Percentiles rank a stretch among this genome's conserved stretches.
phyloP scores from a whole-genome alignment of 2,113 vertebrate species.

The Falcunculus frontatus region DNA sequence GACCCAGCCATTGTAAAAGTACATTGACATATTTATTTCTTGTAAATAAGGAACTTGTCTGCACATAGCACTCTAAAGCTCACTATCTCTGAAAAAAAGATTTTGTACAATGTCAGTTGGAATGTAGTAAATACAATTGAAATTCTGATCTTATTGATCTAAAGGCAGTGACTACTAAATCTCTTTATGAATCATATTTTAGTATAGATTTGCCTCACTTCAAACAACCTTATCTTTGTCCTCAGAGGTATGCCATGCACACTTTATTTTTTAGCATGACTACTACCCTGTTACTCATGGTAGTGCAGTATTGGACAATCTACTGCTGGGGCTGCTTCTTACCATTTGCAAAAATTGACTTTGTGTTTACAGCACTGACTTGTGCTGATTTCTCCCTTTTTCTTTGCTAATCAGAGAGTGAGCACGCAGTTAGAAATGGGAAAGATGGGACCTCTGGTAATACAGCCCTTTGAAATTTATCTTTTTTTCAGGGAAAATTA shows the following conservation, averaged over 20 bases:
- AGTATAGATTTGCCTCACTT: background rate
- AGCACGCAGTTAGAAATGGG: background rate
- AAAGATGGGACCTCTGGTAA: background rate
- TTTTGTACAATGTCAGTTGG: background rate
- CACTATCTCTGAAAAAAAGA: background rate
- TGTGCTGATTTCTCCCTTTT: background rate
- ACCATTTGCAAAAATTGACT: background rate
- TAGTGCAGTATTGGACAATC: background rate
- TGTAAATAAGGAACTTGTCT: background rate
- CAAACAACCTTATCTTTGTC: background rate
- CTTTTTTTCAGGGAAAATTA: background rate
- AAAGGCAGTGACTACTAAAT: background rate
- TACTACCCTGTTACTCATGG: background rate
- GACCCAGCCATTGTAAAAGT: background rate
- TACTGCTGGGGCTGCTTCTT: background rate
- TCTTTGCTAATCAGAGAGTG: background rate
- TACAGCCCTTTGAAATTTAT: background rate
- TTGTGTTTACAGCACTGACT: background rate
- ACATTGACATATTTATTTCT: background rate
- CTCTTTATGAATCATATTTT: background rate
- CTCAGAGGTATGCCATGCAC: background rate
- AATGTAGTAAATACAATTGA: background rate
- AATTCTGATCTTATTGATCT: background rate
- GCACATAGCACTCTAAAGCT: background rate
- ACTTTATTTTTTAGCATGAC: background rate